Percentiles rank a stretch among this genome's conserved stretches.
Conservation (phyloP, 2,113 vertebrate genomes). For the Brachyhypopomus occidentalis region DNA sequence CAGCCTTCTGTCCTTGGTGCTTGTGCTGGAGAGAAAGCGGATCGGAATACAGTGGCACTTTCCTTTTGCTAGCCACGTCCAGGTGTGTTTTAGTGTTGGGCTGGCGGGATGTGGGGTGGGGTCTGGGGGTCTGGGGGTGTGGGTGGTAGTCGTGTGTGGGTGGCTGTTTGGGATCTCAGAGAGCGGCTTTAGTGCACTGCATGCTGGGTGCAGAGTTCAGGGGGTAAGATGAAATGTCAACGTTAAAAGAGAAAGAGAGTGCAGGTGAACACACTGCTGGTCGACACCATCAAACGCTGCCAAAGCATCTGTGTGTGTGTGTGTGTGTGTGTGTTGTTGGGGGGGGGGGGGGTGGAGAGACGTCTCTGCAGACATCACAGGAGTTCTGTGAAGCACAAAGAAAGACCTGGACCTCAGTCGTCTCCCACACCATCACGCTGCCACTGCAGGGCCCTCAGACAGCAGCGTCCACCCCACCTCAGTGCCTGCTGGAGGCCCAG, state of each 20-base stretch:
- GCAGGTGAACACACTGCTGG: conserved; percentile 25
- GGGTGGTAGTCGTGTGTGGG: too few relatives aligned
- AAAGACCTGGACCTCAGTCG: conserved; percentile 45
- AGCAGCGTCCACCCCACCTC: too few relatives aligned
- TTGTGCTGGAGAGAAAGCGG: too few relatives aligned
- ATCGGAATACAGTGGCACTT: too few relatives aligned
- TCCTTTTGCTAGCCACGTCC: too few relatives aligned
- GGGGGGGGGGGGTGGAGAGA: not conserved
- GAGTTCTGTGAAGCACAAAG: conserved; percentile 40
- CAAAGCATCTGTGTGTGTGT: not conserved
- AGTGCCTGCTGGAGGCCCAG: too few relatives aligned
- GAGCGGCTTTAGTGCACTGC: conserved; percentile 21
- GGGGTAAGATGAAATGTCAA: conserved; percentile 50
- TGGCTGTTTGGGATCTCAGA: conserved; percentile 1
- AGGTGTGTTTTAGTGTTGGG: too few relatives aligned
- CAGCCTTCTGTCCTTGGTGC: too few relatives aligned
- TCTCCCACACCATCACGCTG: conserved; percentile 28
- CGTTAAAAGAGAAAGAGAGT: conserved; percentile 39
- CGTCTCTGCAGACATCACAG: conserved; percentile 50
- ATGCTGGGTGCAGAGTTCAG: conserved; percentile 46
- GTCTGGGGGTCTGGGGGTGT: too few relatives aligned
- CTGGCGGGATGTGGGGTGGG: too few relatives aligned
- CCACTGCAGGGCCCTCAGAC: conserved; percentile 36
- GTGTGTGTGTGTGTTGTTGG: not conserved
- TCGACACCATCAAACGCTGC: conserved; percentile 42